phyloP scores from a whole-genome alignment of 53 echinoderm and acorn worm species.

The Holothuria scabra region DNA sequence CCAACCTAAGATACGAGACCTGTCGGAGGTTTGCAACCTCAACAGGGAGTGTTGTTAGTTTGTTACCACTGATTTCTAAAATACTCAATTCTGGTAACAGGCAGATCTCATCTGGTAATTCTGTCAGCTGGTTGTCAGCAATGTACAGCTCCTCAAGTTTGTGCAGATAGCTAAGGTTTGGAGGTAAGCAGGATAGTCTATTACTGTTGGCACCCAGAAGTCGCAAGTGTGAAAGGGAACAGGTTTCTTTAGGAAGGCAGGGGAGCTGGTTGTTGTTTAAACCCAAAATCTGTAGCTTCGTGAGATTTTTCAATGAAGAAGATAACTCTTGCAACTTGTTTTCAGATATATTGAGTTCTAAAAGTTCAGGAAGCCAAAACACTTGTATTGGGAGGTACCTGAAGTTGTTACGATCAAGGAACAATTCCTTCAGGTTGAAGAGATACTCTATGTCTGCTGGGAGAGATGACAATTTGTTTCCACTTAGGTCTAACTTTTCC shows the following conservation, averaged over 20 bases:
- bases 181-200: constrained; percentile 61
- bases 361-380: constrained; percentile 94
- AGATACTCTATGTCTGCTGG: constrained; percentile 91
- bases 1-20: constrained; percentile 60
- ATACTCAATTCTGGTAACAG: constrained; percentile 71
- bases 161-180: constrained; percentile 61
- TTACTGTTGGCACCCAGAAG: constrained; percentile 74
- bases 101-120: constrained; percentile 80
- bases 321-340: constrained; percentile 86
- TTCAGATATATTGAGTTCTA: constrained; percentile 81
- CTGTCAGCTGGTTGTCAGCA: constrained; percentile 66
- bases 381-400: constrained; percentile 85
- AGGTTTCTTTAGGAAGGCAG: constrained; percentile 61
- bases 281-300: constrained; percentile 70
- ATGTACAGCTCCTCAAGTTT: constrained; percentile 74
- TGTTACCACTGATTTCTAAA: constrained; percentile 78
- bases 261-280: constrained; percentile 79
- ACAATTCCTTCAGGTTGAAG: constrained; percentile 78
- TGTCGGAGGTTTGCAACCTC: constrained; percentile 79
- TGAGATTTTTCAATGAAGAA: constrained; percentile 70
- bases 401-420: constrained; percentile 78
- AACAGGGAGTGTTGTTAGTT: constrained; percentile 71
- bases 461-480: constrained; percentile 84
- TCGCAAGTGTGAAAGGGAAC: constrained; percentile 61
- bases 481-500: constrained; percentile 75